Percentiles rank a stretch among this genome's conserved stretches.
These are phyloP conservation scores for Danio aesculapii DNA, from an alignment of 2,797 vertebrate genomes.

Conservation along the genomic window DNA sequence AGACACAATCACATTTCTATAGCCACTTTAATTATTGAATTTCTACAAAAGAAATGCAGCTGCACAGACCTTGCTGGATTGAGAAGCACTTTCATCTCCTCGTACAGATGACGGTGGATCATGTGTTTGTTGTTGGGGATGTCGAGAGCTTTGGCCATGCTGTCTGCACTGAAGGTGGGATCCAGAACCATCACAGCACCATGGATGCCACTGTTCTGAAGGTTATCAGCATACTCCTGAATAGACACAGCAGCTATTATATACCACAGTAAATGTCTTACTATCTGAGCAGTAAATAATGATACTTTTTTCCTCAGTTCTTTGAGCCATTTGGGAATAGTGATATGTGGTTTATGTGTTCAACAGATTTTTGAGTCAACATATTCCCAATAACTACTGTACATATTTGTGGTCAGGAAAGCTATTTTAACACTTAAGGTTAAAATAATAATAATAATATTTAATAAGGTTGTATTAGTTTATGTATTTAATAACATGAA, in stretches of 20 bases:
- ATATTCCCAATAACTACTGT: neutral
- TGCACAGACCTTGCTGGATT: slow-evolving; percentile 72
- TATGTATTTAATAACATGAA: too few species aligned
- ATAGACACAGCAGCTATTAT: neutral
- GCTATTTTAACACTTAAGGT: too few species aligned
- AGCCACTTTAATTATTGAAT: too few species aligned
- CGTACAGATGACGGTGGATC: slow-evolving; percentile 83
- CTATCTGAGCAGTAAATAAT: neutral
- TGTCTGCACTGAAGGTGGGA: slow-evolving; percentile 84
- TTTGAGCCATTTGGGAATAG: neutral
- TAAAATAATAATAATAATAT: too few species aligned
- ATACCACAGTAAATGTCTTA: neutral
- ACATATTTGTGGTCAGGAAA: too few species aligned
- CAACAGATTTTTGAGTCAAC: neutral
- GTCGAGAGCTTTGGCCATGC: slow-evolving; percentile 83
- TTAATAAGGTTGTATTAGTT: too few species aligned
- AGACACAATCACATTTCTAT: neutral
- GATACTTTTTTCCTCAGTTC: neutral
- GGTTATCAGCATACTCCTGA: slow-evolving; percentile 85
- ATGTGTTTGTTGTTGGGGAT: slow-evolving; percentile 85
- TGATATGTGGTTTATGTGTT: neutral
- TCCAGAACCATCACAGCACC: slow-evolving; percentile 85
- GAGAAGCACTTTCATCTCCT: slow-evolving; percentile 83
- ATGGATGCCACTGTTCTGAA: slow-evolving; percentile 86
- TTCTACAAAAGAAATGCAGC: neutral